Evolutionary conservation across 2,888 invertebrate genomes (phyloP), one percentile per base, ranked within the genome.

Genomic region (Crepidodera aurea): DNA sequence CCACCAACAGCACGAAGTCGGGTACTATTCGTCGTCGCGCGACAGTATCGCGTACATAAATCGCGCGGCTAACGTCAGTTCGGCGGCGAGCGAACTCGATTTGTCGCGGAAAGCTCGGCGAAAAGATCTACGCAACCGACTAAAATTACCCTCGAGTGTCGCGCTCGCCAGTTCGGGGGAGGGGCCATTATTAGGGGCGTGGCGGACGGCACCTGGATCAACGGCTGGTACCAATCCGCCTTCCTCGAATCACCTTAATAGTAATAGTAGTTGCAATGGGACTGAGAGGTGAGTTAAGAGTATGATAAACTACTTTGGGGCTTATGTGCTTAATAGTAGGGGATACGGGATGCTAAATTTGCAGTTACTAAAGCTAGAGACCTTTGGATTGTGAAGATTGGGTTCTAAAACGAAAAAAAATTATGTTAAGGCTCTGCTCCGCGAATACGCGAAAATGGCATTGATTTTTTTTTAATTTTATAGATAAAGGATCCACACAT

Each of bases 41-140:
- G 91, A 91, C 79, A 91, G 92, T 75, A 85, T 90, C 78, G 86
- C 85, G 81, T 77, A 86, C 83, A 78, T 85, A 81, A 74, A 86
- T 81, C 78, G 86, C 81, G 74, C 82, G 80, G 83, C 85, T 63
- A 85, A 87, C 72, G 86, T 86, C 62, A 85, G 86, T 77, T 85
- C 87, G 73, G 86, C 87, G 68, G 88, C 88, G 75, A 91, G 90
- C 81, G 91, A 92, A 81, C 85, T 91, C 73, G 92, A 92, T 82
- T 86, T 92, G 72, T 90, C 90, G 74, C 86, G 86, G 79, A 90
- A 88, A 77, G 86, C 88, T 61, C 83, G 64, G 3, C 85, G 88
- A 73, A 87, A 87, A 76, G 88, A 89, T 79, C 84, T 84, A 62
- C 78, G 85, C 60, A 83, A 83, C 60, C 70, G 79, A 78, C 86